phyloP scores from a whole-genome alignment of 2,113 vertebrate genomes.

The Heloderma charlesbogerti region DNA sequence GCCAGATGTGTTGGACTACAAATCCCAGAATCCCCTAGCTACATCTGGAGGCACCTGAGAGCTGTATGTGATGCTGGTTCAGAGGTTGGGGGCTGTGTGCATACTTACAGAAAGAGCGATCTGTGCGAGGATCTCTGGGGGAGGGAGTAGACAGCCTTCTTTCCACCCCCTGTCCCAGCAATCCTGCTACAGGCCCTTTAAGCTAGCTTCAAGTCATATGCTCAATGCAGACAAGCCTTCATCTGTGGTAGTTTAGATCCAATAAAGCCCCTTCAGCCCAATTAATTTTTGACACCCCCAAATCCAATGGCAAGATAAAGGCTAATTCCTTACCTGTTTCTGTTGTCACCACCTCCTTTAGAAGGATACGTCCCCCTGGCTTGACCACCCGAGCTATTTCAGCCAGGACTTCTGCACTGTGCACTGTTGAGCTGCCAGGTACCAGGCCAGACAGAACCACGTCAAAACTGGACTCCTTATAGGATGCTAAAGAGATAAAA shows the following conservation, averaged over 20 bases:
- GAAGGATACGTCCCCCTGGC: conserved; percentile 86
- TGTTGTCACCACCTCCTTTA: conserved; percentile 85
- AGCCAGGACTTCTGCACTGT: conserved; percentile 83
- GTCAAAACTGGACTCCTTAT: conserved; percentile 86
- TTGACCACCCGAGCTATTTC: conserved; percentile 90
- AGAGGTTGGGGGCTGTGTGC: too few species aligned
- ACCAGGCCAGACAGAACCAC: conserved; percentile 85
- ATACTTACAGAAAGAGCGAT: too few species aligned
- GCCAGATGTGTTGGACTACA: too few species aligned
- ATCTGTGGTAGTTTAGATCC: too few species aligned
- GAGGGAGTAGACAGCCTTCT: too few species aligned
- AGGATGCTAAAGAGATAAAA: conserved; percentile 79
- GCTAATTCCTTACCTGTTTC: conserved; percentile 70
- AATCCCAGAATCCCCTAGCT: too few species aligned
- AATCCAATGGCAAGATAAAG: not conserved
- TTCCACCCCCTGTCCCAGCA: too few species aligned
- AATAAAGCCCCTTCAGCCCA: not conserved
- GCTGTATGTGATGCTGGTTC: too few species aligned
- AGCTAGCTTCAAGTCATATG: not conserved
- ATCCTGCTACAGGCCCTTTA: not conserved
- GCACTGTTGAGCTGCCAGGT: conserved; percentile 78
- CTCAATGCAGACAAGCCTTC: not conserved
- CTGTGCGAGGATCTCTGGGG: too few species aligned
- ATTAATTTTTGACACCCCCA: rapidly evolving
- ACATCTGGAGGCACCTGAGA: too few species aligned